A percentile compares a stretch with the other conserved stretches of the same genome.
These are phyloP conservation scores for Homalodisca vitripennis DNA, from an alignment of 1,140 invertebrate genomes.

Conservation along the genomic window DNA sequence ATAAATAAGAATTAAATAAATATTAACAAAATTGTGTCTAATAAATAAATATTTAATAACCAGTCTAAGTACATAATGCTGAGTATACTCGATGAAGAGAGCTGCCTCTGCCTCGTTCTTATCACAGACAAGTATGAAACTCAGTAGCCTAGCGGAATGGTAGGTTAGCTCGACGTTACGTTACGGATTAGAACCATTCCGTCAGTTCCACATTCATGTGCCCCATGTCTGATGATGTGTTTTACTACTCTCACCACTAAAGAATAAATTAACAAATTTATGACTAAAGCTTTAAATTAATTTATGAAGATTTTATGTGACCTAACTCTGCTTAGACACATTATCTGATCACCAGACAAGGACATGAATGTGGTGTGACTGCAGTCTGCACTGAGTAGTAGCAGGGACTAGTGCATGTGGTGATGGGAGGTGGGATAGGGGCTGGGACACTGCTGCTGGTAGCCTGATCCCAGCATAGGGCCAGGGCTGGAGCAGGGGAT, in stretches of 20 bases:
- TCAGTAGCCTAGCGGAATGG: no score
- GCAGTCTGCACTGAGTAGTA: not conserved
- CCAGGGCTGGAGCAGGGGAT: conserved; percentile 58
- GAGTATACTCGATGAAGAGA: conserved; percentile 20
- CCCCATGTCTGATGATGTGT: no score
- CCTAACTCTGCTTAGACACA: no score
- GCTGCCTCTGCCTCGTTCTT: conserved; percentile 2
- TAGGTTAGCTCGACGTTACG: no score
- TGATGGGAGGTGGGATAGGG: conserved; percentile 59
- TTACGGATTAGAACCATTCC: no score
- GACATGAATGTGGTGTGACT: no score
- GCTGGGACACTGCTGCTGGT: conserved; percentile 59
- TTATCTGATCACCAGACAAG: no score
- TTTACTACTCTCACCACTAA: no score
- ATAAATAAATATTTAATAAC: conserved; percentile 29
- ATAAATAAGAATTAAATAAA: conserved; percentile 24
- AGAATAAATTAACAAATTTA: no score
- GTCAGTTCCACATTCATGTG: no score
- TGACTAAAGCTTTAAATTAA: no score
- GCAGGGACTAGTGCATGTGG: conserved; percentile 56
- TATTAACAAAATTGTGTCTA: conserved; percentile 27
- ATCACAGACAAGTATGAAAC: conserved; percentile 25
- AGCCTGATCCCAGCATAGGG: conserved; percentile 51
- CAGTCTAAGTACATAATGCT: conserved; percentile 17
- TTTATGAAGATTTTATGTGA: conserved; percentile 4